These are phyloP conservation scores for Phymastichus coffea DNA, from an alignment of 1,140 invertebrate genomes.

Conservation along the genomic window DNA sequence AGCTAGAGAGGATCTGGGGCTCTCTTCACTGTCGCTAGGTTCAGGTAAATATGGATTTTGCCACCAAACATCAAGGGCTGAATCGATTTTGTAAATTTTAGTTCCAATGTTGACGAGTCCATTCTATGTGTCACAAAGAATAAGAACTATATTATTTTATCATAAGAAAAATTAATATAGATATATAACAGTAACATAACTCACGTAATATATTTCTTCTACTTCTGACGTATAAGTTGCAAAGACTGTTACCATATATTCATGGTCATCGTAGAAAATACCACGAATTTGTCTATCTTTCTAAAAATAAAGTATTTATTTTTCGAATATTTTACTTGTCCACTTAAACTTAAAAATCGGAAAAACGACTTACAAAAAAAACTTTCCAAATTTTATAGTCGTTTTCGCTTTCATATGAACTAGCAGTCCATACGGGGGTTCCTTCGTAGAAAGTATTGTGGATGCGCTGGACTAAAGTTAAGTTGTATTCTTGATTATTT, in stretches of 20 bases:
- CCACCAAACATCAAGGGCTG: neutral
- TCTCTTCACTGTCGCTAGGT: neutral
- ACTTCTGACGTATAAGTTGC: neutral
- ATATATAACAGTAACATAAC: too few species aligned
- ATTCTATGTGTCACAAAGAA: neutral
- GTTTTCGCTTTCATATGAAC: neutral
- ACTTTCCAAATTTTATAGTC: neutral
- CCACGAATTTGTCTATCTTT: neutral
- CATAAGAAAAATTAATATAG: too few species aligned
- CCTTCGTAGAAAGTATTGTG: neutral
- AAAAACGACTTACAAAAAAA: neutral
- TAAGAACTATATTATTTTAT: neutral
- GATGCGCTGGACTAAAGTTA: neutral
- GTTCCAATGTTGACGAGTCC: neutral
- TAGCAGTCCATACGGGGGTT: neutral
- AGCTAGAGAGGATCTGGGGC: neutral
- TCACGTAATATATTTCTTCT: neutral
- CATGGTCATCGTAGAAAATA: neutral
- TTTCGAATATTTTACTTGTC: too few species aligned
- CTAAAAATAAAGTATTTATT: neutral
- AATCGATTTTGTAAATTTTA: neutral
- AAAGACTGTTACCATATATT: neutral
- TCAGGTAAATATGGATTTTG: neutral
- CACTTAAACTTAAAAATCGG: too few species aligned
- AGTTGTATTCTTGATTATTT: neutral